These are phyloP conservation scores for Poeciliopsis turrubarensis DNA, from an alignment of 2,113 vertebrate genomes.

Conservation along the genomic window DNA sequence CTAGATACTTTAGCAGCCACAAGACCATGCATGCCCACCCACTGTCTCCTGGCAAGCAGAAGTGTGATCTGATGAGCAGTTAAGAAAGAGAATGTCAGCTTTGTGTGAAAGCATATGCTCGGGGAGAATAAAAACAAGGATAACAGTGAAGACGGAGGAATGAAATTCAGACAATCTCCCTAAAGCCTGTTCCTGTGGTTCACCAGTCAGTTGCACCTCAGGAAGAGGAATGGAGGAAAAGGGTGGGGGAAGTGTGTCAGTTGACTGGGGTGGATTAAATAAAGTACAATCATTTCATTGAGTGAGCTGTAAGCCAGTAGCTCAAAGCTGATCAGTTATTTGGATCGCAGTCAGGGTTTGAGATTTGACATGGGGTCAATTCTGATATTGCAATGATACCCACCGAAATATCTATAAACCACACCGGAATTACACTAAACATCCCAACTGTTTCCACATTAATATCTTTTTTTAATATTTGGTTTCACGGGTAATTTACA, in stretches of 20 bases:
- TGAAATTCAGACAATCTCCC: constrained; percentile 49
- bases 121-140: constrained; percentile 50
- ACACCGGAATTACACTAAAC: background rate
- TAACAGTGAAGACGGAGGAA: constrained; percentile 49
- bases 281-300: constrained; percentile 46
- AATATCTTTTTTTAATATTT: too few species aligned
- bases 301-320: constrained; percentile 13
- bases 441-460: too few species aligned
- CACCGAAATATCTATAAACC: background rate
- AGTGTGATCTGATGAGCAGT: constrained; percentile 66
- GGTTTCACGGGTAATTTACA: too few species aligned
- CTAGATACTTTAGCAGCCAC: constrained; percentile 47
- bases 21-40: constrained; percentile 55
- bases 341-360: background rate
- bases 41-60: constrained; percentile 58
- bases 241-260: constrained; percentile 47
- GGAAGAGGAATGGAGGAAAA: constrained; percentile 17
- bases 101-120: constrained; percentile 60
- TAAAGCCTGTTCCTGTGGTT: constrained; percentile 71
- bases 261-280: constrained; percentile 57
- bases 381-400: background rate
- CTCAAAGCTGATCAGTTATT: constrained; percentile 14
- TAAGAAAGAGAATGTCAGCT: constrained; percentile 53
- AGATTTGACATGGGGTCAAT: background rate
- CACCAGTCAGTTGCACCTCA: constrained; percentile 53